Base-by-base conservation (phyloP, 1,140 invertebrate genomes). In the Drosophila orena region DNA sequence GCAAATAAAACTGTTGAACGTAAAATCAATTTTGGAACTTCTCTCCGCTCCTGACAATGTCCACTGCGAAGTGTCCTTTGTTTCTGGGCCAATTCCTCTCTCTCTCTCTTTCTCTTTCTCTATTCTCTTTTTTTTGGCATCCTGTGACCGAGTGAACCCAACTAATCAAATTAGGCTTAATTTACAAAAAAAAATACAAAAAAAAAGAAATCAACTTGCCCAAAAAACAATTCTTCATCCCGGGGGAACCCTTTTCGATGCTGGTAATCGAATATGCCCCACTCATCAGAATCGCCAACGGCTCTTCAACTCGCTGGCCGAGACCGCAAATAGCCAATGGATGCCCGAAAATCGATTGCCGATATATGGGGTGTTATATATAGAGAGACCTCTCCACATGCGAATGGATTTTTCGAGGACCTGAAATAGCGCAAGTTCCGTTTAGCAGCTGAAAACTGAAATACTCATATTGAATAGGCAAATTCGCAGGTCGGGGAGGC, bases 91-190 rank as follows among this genome's bases (percentile, higher is more conserved):
- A 15, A 47, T 10, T 20, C 17, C n/a, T 57, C 27, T 35, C 10
- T 38, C 24, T 37, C 20, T 52, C 30, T 27, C 8, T 44, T 24
- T 35, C 17, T 17, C 17, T 30, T n/a, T 52, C 30, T 27, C 8
- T 20, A 24, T 12, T 47, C 14, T 22, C 17, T 38, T 7, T 54
- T 15, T 11, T 50, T 73, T 30, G 11, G 11, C 27, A 54, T 42
- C 59, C 40, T 77, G 56, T 66, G 71, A 81, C 53, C 64, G 83
- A 86, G 54, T 86, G 83, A 86, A 88, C 83, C 84, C 79, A 76
- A 79, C 83, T 86, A 86, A 86, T 86, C 83, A 86, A 88, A 86
- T 86, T 86, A 86, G 59, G 50, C 75, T 83, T 86, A 88, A 76
- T 86, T 88, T 81, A 59, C 70, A 53, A 65, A 78, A 65, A 58